Evolutionary conservation across 2,113 vertebrate species (phyloP).

Genomic region (Ariopsis seemanni): DNA sequence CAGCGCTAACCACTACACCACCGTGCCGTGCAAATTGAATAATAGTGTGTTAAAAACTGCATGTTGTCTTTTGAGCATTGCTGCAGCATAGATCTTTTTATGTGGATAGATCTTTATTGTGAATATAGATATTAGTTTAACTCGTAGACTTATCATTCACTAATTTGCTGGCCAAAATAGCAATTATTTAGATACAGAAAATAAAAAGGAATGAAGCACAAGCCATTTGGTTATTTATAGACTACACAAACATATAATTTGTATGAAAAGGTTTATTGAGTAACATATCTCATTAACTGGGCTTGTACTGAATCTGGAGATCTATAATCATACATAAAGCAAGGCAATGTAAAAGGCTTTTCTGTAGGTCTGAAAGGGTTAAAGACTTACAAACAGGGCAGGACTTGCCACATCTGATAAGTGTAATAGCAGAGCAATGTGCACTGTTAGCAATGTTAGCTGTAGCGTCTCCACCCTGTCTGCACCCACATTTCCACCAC

Average conservation of each 20-base stretch:
- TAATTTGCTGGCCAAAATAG: not conserved
- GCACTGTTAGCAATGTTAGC: not conserved
- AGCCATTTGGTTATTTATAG: not conserved
- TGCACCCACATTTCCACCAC: slow-evolving; percentile 60
- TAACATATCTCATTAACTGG: not conserved
- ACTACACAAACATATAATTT: not conserved
- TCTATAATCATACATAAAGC: slow-evolving; percentile 13
- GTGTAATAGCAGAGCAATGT: slow-evolving; percentile 5
- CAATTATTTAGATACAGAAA: not conserved
- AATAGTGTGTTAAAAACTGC: no score
- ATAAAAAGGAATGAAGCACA: not conserved
- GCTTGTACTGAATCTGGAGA: not conserved
- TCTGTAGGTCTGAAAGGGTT: slow-evolving; percentile 10
- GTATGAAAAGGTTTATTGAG: not conserved
- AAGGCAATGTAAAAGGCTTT: not conserved
- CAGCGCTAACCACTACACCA: no score
- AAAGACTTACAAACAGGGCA: slow-evolving; percentile 33
- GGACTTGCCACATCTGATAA: slow-evolving; percentile 37
- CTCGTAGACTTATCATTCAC: not conserved
- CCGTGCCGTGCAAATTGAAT: not conserved
- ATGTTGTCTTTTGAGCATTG: not conserved
- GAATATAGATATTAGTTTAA: not conserved
- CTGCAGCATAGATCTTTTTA: not conserved
- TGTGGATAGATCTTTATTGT: not conserved
- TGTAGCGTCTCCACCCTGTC: slow-evolving; percentile 52